These are phyloP conservation scores for Spilogale gracilis DNA, from an alignment of 2,113 vertebrate genomes.

Conservation along the genomic window DNA sequence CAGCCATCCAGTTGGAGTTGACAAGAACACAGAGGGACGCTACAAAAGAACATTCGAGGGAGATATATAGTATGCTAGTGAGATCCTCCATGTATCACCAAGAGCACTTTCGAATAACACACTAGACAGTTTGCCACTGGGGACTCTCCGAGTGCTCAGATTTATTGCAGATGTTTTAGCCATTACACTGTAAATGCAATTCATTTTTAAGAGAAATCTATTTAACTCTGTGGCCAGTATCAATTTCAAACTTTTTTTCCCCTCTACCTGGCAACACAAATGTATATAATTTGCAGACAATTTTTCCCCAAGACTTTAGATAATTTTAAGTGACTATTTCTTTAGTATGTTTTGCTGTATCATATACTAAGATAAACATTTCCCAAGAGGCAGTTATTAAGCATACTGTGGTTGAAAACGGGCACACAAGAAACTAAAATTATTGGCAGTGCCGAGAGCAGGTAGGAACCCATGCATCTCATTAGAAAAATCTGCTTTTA, in stretches of 20 bases:
- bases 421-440: conserved; percentile 68
- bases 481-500: conserved; percentile 94
- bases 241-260: conserved; percentile 33
- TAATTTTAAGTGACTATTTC: conserved; percentile 58
- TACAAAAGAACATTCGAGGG: conserved; percentile 27
- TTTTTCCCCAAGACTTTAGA: conserved; percentile 34
- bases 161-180: conserved; percentile 73
- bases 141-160: background rate
- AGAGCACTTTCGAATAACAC: background rate
- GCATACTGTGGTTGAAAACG: conserved; percentile 46
- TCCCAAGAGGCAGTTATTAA: conserved; percentile 71
- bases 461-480: conserved; percentile 86
- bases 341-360: background rate
- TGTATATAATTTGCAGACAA: conserved; percentile 13
- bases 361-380: conserved; percentile 73
- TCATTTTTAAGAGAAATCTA: conserved; percentile 57
- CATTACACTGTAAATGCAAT: conserved; percentile 52
- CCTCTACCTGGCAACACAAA: conserved; percentile 55
- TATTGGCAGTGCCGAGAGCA: conserved; percentile 71
- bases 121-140: background rate
- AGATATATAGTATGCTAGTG: accelerated
- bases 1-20: background rate
- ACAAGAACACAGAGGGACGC: background rate
- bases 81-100: background rate
- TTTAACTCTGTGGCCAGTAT: conserved; percentile 25